Percentiles rank a stretch among this genome's conserved stretches.
These are phyloP conservation scores for Orchesella flavescens DNA, from an alignment of 2,888 invertebrate genomes.

Conservation along the genomic window DNA sequence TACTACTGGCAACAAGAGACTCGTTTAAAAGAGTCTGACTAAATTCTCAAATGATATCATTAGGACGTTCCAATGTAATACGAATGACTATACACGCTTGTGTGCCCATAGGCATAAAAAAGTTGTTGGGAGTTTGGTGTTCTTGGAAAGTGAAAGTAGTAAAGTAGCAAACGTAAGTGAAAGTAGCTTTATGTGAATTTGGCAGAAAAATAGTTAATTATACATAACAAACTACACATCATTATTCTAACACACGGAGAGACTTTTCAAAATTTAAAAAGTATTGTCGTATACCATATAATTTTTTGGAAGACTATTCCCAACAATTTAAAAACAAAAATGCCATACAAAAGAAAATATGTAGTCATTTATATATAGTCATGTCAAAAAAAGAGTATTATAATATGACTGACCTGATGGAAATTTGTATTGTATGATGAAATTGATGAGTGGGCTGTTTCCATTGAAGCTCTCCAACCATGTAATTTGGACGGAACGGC, in stretches of 20 bases:
- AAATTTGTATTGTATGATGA: constrained; percentile 91
- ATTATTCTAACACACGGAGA: too few species aligned
- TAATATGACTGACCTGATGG: constrained; percentile 79
- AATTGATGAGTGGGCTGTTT: constrained; percentile 90
- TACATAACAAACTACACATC: constrained; percentile 10
- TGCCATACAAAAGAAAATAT: too few species aligned
- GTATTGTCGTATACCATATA: not conserved
- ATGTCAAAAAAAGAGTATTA: too few species aligned
- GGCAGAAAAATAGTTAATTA: constrained; percentile 26
- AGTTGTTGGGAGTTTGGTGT: not conserved
- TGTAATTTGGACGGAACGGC: constrained; percentile 87
- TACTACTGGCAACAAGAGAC: constrained; percentile 43
- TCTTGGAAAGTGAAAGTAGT: too few species aligned
- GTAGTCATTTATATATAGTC: too few species aligned
- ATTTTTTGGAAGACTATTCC: too few species aligned
- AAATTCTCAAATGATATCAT: constrained; percentile 54
- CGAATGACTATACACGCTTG: constrained; percentile 6
- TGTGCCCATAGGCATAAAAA: constrained; percentile 2
- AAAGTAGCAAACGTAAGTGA: too few species aligned
- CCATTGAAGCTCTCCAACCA: constrained; percentile 94
- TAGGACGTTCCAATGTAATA: constrained; percentile 6
- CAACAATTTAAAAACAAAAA: too few species aligned
- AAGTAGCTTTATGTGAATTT: not conserved
- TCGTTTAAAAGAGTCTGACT: constrained; percentile 41
- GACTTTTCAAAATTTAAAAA: not conserved